phyloP scores from a whole-genome alignment of 2,113 vertebrate species.

The Nycticebus coucang region DNA sequence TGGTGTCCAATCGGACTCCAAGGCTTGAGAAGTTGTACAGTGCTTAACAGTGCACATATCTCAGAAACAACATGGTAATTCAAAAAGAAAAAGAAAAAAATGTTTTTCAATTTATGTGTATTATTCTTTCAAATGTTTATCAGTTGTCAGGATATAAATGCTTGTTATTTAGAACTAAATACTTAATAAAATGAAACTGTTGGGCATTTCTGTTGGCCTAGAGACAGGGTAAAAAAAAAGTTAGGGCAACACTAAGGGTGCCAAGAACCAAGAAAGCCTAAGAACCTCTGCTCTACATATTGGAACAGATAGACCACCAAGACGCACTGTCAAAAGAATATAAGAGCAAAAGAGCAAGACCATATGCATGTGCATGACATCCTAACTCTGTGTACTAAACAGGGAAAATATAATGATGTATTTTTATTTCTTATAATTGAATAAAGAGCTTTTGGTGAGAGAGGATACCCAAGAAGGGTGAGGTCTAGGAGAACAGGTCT shows the following conservation, averaged over 20 bases:
- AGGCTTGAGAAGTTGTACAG: not conserved
- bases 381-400: not conserved
- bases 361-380: not conserved
- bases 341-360: not conserved
- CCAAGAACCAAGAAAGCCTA: not conserved
- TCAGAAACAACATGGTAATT: not conserved
- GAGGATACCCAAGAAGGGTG: too few relatives aligned
- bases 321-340: not conserved
- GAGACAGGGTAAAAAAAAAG: not conserved
- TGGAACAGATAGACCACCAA: not conserved
- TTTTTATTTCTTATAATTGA: constrained; percentile 11
- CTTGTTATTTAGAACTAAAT: constrained; percentile 10
- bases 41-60: not conserved
- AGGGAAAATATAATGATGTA: not conserved
- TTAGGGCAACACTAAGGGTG: not conserved
- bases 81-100: not conserved
- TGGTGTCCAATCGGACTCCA: not conserved
- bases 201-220: not conserved
- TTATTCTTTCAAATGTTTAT: not conserved
- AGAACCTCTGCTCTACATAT: not conserved
- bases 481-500: too few relatives aligned
- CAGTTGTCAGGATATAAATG: constrained; percentile 3
- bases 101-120: not conserved
- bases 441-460: not conserved
- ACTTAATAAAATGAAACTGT: not conserved